Evolutionary conservation across 2,888 invertebrate genomes (phyloP), one percentile per base, ranked within the genome.

Genomic region (Nemotelus nigrinus): DNA sequence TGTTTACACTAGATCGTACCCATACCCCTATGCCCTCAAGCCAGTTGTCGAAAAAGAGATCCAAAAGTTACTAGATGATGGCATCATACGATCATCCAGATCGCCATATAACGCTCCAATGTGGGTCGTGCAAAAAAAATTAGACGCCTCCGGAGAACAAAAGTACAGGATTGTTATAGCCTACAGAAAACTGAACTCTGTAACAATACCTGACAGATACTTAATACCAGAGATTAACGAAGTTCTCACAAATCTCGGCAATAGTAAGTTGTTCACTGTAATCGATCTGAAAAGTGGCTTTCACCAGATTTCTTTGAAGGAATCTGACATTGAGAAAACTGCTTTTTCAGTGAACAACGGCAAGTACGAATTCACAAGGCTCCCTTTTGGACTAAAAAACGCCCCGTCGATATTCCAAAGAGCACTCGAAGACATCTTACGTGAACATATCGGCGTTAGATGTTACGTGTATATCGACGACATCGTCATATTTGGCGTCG

Each of bases 161-260:
- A 74, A 74, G 10, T 74, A 47, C 47, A 43, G 60, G 45, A 2
- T 60, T 4, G 74, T 74, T 2, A 65, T 65, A 2, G 65, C 64
- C 43, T 76, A 76, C 43, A 25, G 76, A 10, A 76, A 76, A 65
- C n/a, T 76, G 5, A 65, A 76, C 53, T 44, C 45, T 2, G 64
- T 76, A 7, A 76, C 65, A 2, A 60, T 63, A 2, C 6, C 60
- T 7, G 60, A 74, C 47, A 60, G 43, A 39, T 74, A 74, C 41
- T 47, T 47, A 2, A 45, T 63, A 2, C 74, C 74, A 3, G 74
- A 74, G 63, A 74, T 74, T 25, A 74, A 74, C n/a, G 74, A 57
- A 25, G 72, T 78, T 5, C 63, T 79, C 63, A 48, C 74, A n/a
- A 74, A 63, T 39, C 41, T 74, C 2, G 74, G 74, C 41, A 44